These are phyloP conservation scores for Hedychridium roseum DNA, from an alignment of 2,888 invertebrate genomes.

Conservation along the genomic window DNA sequence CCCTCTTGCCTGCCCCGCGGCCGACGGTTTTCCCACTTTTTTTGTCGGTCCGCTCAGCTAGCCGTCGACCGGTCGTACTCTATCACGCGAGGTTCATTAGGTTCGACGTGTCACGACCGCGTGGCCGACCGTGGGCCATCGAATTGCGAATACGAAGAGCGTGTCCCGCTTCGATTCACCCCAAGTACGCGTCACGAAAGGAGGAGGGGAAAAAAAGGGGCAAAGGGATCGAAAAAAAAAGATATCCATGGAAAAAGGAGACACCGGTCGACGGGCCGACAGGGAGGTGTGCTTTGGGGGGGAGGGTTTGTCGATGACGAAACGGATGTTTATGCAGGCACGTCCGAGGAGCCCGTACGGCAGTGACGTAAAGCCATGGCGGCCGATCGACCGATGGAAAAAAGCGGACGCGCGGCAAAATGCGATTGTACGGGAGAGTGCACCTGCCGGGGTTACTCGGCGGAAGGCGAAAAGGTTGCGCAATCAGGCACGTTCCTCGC, in stretches of 20 bases:
- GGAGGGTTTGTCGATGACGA: too few species aligned
- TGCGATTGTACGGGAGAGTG: slow-evolving; percentile 8
- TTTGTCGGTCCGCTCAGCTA: slow-evolving; percentile 25
- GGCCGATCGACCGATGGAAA: not conserved
- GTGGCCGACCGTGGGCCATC: slow-evolving; percentile 40
- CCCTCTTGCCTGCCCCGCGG: slow-evolving; percentile 6
- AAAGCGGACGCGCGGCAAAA: slow-evolving; percentile 11
- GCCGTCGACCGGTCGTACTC: slow-evolving; percentile 36
- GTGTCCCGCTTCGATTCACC: slow-evolving; percentile 24
- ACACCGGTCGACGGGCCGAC: too few species aligned
- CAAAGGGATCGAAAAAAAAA: too few species aligned
- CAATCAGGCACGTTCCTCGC: slow-evolving; percentile 12
- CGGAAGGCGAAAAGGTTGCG: slow-evolving; percentile 18
- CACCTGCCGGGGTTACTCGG: slow-evolving; percentile 10
- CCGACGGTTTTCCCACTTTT: slow-evolving; percentile 12
- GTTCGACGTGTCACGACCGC: slow-evolving; percentile 41
- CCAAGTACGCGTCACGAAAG: slow-evolving; percentile 22
- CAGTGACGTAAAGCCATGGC: slow-evolving; percentile 2
- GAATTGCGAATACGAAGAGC: slow-evolving; percentile 36
- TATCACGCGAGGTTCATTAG: slow-evolving; percentile 52
- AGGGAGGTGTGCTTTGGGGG: too few species aligned
- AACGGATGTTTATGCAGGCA: too few species aligned
- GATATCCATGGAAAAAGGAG: too few species aligned
- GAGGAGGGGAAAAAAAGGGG: not conserved
- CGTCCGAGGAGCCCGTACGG: not conserved